A percentile compares a stretch with the other conserved stretches of the same genome.
phyloP scores from a whole-genome alignment of 2,797 vertebrate species.

The Dermochelys coriacea region DNA sequence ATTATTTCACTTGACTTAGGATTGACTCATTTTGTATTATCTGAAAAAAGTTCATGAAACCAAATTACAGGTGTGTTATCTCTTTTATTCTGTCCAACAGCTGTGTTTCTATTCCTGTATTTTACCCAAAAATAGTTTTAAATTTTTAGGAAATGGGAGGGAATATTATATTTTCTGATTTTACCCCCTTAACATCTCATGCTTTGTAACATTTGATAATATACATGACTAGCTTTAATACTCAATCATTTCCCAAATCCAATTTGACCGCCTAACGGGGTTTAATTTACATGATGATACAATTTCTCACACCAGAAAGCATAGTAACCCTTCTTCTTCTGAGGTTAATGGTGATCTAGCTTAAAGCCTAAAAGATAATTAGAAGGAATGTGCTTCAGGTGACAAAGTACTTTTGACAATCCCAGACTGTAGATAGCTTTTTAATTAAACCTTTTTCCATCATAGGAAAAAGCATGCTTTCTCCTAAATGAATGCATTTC shows the following conservation, averaged over 20 bases:
- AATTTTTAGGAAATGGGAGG: slow-evolving; percentile 23
- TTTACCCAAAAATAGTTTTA: slow-evolving; percentile 2
- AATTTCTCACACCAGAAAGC: slow-evolving; percentile 84
- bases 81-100: background rate
- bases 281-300: slow-evolving; percentile 83
- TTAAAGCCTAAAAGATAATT: slow-evolving; percentile 82
- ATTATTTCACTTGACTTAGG: slow-evolving; percentile 58
- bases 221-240: slow-evolving; percentile 78
- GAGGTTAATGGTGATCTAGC: slow-evolving; percentile 82
- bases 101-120: background rate
- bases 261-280: slow-evolving; percentile 79
- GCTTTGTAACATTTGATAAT: slow-evolving; percentile 73
- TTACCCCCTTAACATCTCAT: slow-evolving; percentile 40
- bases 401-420: slow-evolving; percentile 81
- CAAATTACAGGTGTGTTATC: background rate
- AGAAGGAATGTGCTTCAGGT: slow-evolving; percentile 79
- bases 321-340: slow-evolving; percentile 78
- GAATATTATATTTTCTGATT: slow-evolving; percentile 7
- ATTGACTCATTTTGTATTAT: slow-evolving; percentile 64
- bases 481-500: slow-evolving; percentile 61
- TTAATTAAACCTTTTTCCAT: slow-evolving; percentile 79
- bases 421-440: slow-evolving; percentile 77
- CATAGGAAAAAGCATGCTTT: slow-evolving; percentile 55
- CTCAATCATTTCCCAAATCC: slow-evolving; percentile 78
- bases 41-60: background rate